Conservation (phyloP, 2,797 vertebrate genomes). For the Gymnothorax javanicus region DNA sequence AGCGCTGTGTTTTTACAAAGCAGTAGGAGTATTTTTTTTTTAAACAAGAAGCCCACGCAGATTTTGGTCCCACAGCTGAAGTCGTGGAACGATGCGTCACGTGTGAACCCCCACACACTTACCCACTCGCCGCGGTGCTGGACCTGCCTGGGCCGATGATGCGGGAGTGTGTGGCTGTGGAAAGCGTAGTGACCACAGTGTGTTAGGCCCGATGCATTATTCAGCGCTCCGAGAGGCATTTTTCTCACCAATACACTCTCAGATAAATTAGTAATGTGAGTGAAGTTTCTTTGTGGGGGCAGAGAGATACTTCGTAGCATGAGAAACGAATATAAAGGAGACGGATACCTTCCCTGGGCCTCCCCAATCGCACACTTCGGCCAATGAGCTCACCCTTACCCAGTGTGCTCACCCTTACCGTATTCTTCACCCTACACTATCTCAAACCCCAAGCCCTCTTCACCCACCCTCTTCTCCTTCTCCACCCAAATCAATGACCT, state of each 20-base stretch:
- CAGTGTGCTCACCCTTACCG: too few species aligned
- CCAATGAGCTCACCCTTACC: too few species aligned
- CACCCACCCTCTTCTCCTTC: too few species aligned
- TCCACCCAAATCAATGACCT: too few species aligned
- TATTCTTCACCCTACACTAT: too few species aligned
- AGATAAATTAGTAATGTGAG: conserved; percentile 57
- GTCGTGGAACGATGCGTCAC: not conserved
- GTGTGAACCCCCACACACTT: not conserved
- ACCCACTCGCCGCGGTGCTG: not conserved
- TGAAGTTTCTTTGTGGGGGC: not conserved
- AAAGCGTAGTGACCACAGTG: not conserved
- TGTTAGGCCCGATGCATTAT: conserved; percentile 29
- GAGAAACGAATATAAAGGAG: conserved; percentile 10
- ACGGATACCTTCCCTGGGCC: not conserved
- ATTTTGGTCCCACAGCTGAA: not conserved
- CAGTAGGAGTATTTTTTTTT: not conserved
- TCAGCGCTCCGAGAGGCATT: conserved; percentile 44
- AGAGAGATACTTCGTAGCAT: not conserved
- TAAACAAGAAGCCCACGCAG: not conserved
- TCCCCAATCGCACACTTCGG: too few species aligned
- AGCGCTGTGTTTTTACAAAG: not conserved
- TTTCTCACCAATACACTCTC: conserved; percentile 50
- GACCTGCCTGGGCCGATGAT: not conserved
- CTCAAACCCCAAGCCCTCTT: too few species aligned
- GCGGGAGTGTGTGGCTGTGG: not conserved